phyloP scores from a whole-genome alignment of 1,140 invertebrate genomes.

The Dendroctonus valens region DNA sequence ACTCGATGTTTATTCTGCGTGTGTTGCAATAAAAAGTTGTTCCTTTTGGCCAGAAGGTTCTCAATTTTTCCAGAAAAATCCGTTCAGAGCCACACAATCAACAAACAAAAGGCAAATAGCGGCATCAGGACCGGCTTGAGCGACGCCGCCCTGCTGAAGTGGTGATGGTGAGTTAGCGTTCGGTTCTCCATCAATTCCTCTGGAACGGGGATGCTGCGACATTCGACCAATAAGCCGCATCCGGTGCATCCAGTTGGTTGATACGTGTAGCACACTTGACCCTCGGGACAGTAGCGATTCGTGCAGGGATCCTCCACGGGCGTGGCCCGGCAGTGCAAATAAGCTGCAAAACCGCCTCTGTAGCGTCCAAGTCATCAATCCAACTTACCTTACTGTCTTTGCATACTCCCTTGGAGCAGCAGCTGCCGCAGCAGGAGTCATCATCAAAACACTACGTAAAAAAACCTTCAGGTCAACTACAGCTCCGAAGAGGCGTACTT shows the following conservation, averaged over 20 bases:
- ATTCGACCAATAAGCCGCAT: constrained; percentile 43
- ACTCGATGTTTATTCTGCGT: too few relatives aligned
- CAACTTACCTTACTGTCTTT: constrained; percentile 45
- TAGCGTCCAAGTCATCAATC: too few relatives aligned
- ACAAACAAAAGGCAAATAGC: too few relatives aligned
- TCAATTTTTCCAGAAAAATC: too few relatives aligned
- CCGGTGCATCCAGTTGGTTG: constrained; percentile 45
- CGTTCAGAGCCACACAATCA: too few relatives aligned
- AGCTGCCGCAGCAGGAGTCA: constrained; percentile 51
- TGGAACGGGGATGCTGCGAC: constrained; percentile 21
- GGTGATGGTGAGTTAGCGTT: constrained; percentile 21
- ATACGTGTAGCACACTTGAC: constrained; percentile 45
- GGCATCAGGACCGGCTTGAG: too few relatives aligned
- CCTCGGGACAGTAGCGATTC: constrained; percentile 44
- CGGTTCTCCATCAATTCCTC: constrained; percentile 5
- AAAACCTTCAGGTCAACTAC: too few relatives aligned
- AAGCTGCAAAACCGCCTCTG: constrained; percentile 41
- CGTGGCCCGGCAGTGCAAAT: constrained; percentile 41
- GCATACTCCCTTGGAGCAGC: constrained; percentile 48
- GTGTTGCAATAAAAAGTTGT: too few relatives aligned
- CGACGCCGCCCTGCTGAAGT: not conserved
- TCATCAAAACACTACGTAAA: constrained; percentile 47
- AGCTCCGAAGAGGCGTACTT: constrained; percentile 8
- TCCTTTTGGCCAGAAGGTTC: too few relatives aligned
- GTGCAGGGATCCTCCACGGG: constrained; percentile 42